Base-by-base conservation (phyloP, 2,113 vertebrate species). In the Eolophus roseicapilla region DNA sequence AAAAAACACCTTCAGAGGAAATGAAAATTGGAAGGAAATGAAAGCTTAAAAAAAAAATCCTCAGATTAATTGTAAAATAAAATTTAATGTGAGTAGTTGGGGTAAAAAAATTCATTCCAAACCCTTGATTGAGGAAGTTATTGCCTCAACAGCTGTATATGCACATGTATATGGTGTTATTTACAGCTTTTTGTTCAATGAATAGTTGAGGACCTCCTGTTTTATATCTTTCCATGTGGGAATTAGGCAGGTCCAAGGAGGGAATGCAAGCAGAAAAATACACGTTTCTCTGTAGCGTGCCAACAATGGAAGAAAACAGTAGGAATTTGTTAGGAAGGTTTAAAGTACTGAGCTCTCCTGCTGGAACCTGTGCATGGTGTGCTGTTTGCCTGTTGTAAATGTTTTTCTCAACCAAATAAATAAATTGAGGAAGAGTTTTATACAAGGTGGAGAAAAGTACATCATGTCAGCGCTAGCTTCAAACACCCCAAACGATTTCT, bases 201-300 rank as follows among this genome's bases (percentile, higher is more conserved):
- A 76, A 59, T 68, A 82, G 73, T 90, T 87, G 84, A 93, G 64
- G 86, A 87, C 85, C 85, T 95, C 73, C 90, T 92, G 83, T 17
- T 96, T 96, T 94, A 20, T 92, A 27, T 94, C 85, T 91, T 86
- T n/a, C 88, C 82, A 15, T 80, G 59, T 88, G 93, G 92, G 87
- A 92, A 89, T 90, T 91, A 78, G 53, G 75, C 90, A 88, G 81
- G 77, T 86, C 82, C 69, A 59, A 64, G 88, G 90, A 87, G 93
- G 82, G 78, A 84, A 37, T 23, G 82, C 71, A 75, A 60, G 60
- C 47, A 76, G 62, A 76, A 75, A 77, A 94, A 75, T 85, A 0
- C 7, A 79, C 74, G 44, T 85, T 90, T 74, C 80, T 94, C 1
- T 0, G 53, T 44, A 81, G 70, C 0, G 0, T 93, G 91, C 91